A percentile compares a stretch with the other conserved stretches of the same genome.
Evolutionary conservation across 2,113 vertebrate genomes (phyloP).

Genomic region (Pseudolaguvia tuberculata): DNA sequence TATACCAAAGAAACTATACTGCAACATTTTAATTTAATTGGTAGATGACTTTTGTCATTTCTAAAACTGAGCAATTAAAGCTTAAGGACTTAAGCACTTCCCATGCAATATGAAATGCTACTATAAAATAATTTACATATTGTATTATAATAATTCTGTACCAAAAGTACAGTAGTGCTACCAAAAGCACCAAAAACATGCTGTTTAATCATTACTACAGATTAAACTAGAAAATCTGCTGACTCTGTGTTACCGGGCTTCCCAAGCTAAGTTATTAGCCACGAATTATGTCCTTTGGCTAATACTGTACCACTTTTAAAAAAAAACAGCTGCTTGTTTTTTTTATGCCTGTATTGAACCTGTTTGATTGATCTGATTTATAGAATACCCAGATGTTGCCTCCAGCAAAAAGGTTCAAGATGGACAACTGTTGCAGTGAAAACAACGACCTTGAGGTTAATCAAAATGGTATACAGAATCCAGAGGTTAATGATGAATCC

Average conservation of each 20-base stretch:
- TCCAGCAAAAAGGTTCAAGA: slow-evolving; percentile 76
- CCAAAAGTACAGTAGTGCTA: too few species aligned
- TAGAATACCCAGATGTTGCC: slow-evolving; percentile 73
- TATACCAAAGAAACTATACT: too few species aligned
- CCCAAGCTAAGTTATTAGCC: background rate
- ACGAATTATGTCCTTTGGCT: background rate
- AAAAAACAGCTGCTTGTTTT: background rate
- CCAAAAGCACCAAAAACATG: too few species aligned
- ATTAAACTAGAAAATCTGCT: too few species aligned
- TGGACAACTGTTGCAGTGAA: slow-evolving; percentile 57
- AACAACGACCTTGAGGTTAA: slow-evolving; percentile 55
- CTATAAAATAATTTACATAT: too few species aligned
- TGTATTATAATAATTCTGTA: too few species aligned
- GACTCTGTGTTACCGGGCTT: background rate
- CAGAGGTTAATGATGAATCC: slow-evolving; percentile 27
- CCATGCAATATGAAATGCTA: too few species aligned
- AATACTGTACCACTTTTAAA: background rate
- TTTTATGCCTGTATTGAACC: background rate
- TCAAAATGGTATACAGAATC: slow-evolving; percentile 58
- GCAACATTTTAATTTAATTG: too few species aligned
- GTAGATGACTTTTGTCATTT: too few species aligned
- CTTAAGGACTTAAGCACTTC: too few species aligned
- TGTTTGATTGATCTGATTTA: background rate
- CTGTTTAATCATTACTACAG: too few species aligned
- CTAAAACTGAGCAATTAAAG: too few species aligned